Evolutionary conservation across 2,113 vertebrate species (phyloP).

Genomic region (Oostethus manadensis): DNA sequence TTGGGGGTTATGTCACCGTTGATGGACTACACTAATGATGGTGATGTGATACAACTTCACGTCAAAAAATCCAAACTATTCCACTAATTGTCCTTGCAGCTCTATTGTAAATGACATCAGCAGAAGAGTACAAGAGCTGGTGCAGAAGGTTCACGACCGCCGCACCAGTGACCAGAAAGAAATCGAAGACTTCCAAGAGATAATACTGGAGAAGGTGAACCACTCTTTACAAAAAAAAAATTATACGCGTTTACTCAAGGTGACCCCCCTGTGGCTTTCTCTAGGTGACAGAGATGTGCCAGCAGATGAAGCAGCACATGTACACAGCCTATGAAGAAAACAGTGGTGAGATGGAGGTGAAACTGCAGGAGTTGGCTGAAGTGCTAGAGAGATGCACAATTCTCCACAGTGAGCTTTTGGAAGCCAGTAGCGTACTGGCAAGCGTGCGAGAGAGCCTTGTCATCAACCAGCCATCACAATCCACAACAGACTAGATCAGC

Average conservation of each 20-base stretch:
- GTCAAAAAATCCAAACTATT: too few relatives aligned
- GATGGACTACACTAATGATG: too few relatives aligned
- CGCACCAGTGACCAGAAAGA: slow-evolving; percentile 72
- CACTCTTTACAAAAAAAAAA: neutral
- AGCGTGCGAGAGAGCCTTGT: slow-evolving; percentile 67
- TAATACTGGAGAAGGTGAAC: slow-evolving; percentile 73
- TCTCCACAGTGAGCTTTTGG: slow-evolving; percentile 70
- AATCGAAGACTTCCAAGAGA: slow-evolving; percentile 76
- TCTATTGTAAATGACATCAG: slow-evolving; percentile 63
- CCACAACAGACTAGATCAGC: neutral
- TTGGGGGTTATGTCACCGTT: too few relatives aligned
- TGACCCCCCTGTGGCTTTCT: neutral
- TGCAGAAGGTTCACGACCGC: slow-evolving; percentile 73
- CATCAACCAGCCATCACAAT: slow-evolving; percentile 44
- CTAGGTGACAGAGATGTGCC: slow-evolving; percentile 74
- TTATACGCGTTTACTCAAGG: neutral
- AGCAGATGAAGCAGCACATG: slow-evolving; percentile 77
- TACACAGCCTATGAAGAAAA: slow-evolving; percentile 73
- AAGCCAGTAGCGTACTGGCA: slow-evolving; percentile 67
- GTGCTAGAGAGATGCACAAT: slow-evolving; percentile 70
- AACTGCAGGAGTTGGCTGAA: slow-evolving; percentile 72
- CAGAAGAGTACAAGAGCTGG: slow-evolving; percentile 63
- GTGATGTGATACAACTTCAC: too few relatives aligned
- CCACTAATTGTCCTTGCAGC: slow-evolving; percentile 44
- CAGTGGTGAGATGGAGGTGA: slow-evolving; percentile 74